phyloP scores from a whole-genome alignment of 2,888 invertebrate genomes.

The Harpalus rubripes region DNA sequence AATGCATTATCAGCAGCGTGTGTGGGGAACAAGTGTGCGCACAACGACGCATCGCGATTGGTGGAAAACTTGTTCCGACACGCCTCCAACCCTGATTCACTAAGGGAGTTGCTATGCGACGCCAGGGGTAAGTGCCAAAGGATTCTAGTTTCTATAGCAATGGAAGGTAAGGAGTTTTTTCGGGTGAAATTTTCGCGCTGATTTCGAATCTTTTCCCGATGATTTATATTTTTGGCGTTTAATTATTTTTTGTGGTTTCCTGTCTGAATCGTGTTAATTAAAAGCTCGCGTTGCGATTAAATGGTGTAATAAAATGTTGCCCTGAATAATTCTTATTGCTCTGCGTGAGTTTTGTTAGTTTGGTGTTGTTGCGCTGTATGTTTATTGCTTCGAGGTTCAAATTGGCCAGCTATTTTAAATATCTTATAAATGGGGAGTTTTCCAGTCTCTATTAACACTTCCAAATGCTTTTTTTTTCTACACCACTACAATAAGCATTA shows the following conservation, averaged over 20 bases:
- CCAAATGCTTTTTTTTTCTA: neutral
- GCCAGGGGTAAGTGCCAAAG: conserved; percentile 63
- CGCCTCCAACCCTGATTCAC: conserved; percentile 73
- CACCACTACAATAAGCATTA: neutral
- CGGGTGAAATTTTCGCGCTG: conserved; percentile 53
- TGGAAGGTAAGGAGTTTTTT: conserved; percentile 58
- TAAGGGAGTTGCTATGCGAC: conserved; percentile 74
- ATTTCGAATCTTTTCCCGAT: conserved; percentile 66
- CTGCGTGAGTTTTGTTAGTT: conserved; percentile 53
- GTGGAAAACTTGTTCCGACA: conserved; percentile 72
- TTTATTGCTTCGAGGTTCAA: conserved; percentile 47
- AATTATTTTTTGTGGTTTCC: conserved; percentile 70
- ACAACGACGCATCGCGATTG: conserved; percentile 73
- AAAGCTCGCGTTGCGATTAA: conserved; percentile 65
- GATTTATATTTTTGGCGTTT: conserved; percentile 69
- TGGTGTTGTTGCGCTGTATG: conserved; percentile 43
- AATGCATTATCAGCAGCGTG: conserved; percentile 76
- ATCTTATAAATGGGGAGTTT: conserved; percentile 37
- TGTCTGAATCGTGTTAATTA: conserved; percentile 68
- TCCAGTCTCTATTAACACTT: conserved; percentile 8
- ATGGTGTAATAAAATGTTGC: conserved; percentile 64
- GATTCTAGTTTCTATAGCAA: conserved; percentile 65
- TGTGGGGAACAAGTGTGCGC: conserved; percentile 72
- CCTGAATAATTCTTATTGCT: conserved; percentile 59
- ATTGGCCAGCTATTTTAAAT: conserved; percentile 27